These are phyloP conservation scores for Drosophila tropicalis DNA, from an alignment of 1,140 invertebrate species.

Conservation along the genomic window DNA sequence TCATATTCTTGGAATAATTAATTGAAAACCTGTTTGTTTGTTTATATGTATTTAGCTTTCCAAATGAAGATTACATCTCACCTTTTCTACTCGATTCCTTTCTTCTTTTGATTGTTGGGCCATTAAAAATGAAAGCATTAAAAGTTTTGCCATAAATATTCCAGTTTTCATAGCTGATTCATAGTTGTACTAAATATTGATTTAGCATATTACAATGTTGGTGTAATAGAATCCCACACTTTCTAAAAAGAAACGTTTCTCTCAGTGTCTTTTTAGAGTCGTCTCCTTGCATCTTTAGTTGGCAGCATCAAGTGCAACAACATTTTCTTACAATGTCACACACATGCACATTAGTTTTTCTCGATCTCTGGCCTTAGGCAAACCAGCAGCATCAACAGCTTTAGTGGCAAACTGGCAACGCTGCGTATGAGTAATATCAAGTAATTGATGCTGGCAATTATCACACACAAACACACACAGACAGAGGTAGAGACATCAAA, in stretches of 20 bases:
- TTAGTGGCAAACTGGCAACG: slow-evolving; percentile 30
- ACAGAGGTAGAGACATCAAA: slow-evolving; percentile 11
- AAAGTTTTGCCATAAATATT: too few relatives aligned
- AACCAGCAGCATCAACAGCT: slow-evolving; percentile 31
- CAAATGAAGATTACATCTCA: too few relatives aligned
- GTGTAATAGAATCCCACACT: neutral
- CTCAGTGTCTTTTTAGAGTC: slow-evolving; percentile 2
- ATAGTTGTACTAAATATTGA: too few relatives aligned
- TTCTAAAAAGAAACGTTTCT: neutral
- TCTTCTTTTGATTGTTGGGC: too few relatives aligned
- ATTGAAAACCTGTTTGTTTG: neutral
- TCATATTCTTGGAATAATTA: neutral
- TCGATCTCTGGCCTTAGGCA: slow-evolving; percentile 59
- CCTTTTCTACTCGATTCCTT: too few relatives aligned
- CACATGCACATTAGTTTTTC: slow-evolving; percentile 62
- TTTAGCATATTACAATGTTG: too few relatives aligned
- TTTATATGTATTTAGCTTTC: too few relatives aligned
- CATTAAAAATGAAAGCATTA: too few relatives aligned
- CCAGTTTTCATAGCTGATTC: too few relatives aligned
- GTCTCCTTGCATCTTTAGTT: slow-evolving; percentile 66
- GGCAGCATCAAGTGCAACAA: slow-evolving; percentile 77
- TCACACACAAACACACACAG: slow-evolving; percentile 26
- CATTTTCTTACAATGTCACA: slow-evolving; percentile 79
- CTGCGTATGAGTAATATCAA: slow-evolving; percentile 69
- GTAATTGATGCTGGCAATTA: slow-evolving; percentile 72